Evolutionary conservation across 2,113 vertebrate genomes (phyloP).

Genomic region (Heloderma charlesbogerti): DNA sequence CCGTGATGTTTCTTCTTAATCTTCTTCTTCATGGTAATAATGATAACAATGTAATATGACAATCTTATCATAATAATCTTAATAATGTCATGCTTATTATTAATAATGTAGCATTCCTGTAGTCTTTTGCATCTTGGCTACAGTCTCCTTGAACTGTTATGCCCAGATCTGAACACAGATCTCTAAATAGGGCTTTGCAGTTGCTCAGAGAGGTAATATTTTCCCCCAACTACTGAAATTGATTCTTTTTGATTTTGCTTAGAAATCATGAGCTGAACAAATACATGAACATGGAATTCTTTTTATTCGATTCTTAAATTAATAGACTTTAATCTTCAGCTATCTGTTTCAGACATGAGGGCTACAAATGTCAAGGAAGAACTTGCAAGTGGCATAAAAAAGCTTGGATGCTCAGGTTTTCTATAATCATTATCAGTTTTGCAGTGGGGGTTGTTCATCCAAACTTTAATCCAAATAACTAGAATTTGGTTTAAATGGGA

Average conservation of each 20-base stretch:
- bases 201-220: conserved; percentile 8
- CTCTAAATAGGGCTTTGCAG: not conserved
- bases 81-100: no score
- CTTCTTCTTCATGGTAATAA: no score
- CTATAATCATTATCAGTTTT: not conserved
- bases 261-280: not conserved
- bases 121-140: not conserved
- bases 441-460: conserved; percentile 69
- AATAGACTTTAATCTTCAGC: not conserved
- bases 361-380: not conserved
- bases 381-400: not conserved
- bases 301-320: not conserved
- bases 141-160: not conserved
- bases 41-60: no score
- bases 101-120: not conserved
- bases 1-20: no score
- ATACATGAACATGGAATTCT: not conserved
- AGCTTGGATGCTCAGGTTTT: not conserved
- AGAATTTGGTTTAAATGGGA: not conserved
- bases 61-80: no score
- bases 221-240: not conserved
- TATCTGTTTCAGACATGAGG: not conserved
- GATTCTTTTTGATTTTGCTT: not conserved
- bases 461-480: conserved; percentile 79
- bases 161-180: not conserved